phyloP scores from a whole-genome alignment of 2,888 invertebrate species.

The Drosophila meridiana region DNA sequence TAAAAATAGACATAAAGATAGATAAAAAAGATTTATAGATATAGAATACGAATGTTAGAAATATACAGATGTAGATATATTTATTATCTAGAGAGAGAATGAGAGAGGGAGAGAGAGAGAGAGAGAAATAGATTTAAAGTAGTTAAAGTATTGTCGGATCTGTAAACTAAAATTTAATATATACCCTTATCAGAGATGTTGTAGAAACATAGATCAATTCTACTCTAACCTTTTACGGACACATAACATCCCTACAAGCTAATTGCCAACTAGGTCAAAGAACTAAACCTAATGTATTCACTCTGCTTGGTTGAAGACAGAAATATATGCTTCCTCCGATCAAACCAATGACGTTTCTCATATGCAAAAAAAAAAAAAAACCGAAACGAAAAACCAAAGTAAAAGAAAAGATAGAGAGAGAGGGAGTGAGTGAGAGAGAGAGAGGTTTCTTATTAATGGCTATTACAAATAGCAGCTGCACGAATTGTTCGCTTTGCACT shows the following conservation, averaged over 20 bases:
- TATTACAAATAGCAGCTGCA: slow-evolving; percentile 4
- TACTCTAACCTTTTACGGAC: background rate
- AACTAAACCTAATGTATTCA: background rate
- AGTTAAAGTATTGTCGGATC: background rate
- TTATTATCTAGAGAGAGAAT: no score
- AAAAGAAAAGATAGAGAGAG: background rate
- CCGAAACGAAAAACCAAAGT: background rate
- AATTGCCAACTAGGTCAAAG: background rate
- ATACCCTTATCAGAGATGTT: no score
- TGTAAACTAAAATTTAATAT: no score
- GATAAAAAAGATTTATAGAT: background rate
- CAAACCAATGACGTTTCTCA: background rate
- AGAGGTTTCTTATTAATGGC: background rate
- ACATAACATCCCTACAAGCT: background rate
- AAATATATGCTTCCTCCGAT: background rate
- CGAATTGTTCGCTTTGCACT: slow-evolving; percentile 6
- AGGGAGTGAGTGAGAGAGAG: background rate
- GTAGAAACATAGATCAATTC: background rate
- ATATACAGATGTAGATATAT: background rate
- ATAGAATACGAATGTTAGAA: background rate
- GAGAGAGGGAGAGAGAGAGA: background rate
- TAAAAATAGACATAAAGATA: background rate
- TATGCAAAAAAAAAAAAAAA: background rate
- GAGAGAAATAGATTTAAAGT: background rate
- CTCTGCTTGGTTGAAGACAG: background rate